Conservation (phyloP, 2,797 vertebrate genomes). For the Hyperoplus immaculatus region DNA sequence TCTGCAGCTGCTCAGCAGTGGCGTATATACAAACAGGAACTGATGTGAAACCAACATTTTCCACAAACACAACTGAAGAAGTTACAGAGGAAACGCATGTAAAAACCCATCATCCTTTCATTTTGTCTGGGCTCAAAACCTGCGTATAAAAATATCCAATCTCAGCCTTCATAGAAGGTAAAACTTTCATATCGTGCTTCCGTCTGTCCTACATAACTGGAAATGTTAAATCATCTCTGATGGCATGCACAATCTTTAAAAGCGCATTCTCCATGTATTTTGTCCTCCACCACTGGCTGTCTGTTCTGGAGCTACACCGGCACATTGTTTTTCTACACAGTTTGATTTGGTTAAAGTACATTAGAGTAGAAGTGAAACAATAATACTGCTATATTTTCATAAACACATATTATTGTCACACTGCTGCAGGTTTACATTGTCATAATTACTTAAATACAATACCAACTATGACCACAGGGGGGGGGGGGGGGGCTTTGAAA, state of each 20-base stretch:
- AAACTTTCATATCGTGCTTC: constrained; percentile 12
- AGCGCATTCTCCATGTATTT: constrained; percentile 39
- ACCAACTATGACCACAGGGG: constrained; percentile 12
- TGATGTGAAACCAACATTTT: not conserved
- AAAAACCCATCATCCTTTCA: constrained; percentile 20
- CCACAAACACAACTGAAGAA: not conserved
- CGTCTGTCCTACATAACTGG: not conserved
- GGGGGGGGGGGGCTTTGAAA: not conserved
- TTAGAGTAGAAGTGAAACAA: not conserved
- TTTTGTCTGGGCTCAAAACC: constrained; percentile 13
- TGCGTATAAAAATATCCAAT: constrained; percentile 42
- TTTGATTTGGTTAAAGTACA: not conserved
- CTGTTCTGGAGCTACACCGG: not conserved
- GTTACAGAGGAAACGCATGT: constrained; percentile 10
- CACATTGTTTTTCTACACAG: not conserved
- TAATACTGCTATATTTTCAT: not conserved
- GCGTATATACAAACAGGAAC: constrained; percentile 7
- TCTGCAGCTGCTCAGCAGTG: constrained; percentile 1
- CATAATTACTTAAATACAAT: not conserved
- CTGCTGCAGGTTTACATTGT: not conserved
- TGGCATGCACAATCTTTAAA: constrained; percentile 24
- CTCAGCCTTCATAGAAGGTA: constrained; percentile 80
- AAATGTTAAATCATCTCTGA: constrained; percentile 23
- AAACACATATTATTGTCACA: not conserved
- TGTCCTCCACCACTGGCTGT: not conserved